Evolutionary conservation across 1,140 invertebrate genomes (phyloP).

Genomic region (Bombus waltoni): DNA sequence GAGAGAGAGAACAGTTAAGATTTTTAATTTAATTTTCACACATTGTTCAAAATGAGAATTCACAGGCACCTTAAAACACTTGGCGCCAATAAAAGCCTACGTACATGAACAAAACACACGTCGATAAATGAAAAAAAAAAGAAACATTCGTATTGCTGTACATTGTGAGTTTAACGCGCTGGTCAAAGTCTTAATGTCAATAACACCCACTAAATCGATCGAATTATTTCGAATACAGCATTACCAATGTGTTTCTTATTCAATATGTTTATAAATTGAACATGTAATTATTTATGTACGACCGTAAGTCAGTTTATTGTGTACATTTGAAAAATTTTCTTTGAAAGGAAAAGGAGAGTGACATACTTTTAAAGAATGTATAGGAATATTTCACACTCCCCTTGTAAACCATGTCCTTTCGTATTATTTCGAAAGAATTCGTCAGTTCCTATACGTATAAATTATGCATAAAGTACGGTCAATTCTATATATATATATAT

Average conservation of each 20-base stretch:
- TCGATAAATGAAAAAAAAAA: conserved; percentile 54
- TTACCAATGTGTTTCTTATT: conserved; percentile 62
- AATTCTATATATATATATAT: conserved; percentile 51
- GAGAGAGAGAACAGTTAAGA: neutral
- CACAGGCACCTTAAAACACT: conserved; percentile 64
- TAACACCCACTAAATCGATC: conserved; percentile 8
- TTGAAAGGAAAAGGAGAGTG: neutral
- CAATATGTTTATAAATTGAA: conserved; percentile 38
- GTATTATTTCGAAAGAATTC: conserved; percentile 59
- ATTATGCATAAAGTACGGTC: conserved; percentile 49
- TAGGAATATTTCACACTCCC: conserved; percentile 67
- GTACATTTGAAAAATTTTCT: conserved; percentile 51
- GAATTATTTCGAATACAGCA: conserved; percentile 38
- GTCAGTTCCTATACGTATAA: conserved; percentile 63
- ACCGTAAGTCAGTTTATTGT: conserved; percentile 57
- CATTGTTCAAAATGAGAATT: conserved; percentile 38
- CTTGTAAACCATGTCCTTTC: conserved; percentile 61
- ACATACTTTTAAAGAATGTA: conserved; percentile 71
- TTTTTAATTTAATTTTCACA: neutral
- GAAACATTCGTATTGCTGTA: conserved; percentile 63
- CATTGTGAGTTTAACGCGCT: conserved; percentile 64
- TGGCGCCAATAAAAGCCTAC: conserved; percentile 64
- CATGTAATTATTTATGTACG: conserved; percentile 62
- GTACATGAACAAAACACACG: conserved; percentile 61
- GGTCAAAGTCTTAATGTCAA: conserved; percentile 45